Percentiles rank a stretch among this genome's conserved stretches.
These are phyloP conservation scores for Diloba caeruleocephala DNA, from an alignment of 2,888 invertebrate genomes.

Conservation along the genomic window DNA sequence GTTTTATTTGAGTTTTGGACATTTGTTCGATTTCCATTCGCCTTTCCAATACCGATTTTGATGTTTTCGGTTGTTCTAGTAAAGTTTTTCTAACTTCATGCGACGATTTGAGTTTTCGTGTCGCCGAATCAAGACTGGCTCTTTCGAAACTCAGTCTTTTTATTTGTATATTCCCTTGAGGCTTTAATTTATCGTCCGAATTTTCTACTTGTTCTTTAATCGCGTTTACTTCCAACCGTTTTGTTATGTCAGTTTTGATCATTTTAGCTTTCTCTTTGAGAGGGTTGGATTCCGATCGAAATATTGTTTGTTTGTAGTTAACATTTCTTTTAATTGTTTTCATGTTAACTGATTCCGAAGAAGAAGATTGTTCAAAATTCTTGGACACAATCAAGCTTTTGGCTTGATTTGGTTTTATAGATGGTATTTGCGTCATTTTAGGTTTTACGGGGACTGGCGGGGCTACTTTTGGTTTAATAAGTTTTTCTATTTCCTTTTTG, in stretches of 20 bases:
- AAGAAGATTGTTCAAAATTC: slow-evolving; percentile 67
- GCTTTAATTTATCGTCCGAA: slow-evolving; percentile 59
- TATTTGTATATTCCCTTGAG: slow-evolving; percentile 78
- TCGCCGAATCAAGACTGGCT: slow-evolving; percentile 84
- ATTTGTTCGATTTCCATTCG: slow-evolving; percentile 83
- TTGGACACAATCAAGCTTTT: slow-evolving; percentile 57
- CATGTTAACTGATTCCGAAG: slow-evolving; percentile 69
- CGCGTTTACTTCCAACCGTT: slow-evolving; percentile 38
- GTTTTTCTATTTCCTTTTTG: slow-evolving; percentile 52
- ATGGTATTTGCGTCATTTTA: slow-evolving; percentile 72
- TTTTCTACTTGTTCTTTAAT: slow-evolving; percentile 42
- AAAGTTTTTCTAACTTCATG: slow-evolving; percentile 66
- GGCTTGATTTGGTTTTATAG: slow-evolving; percentile 56
- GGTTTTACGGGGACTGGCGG: slow-evolving; percentile 92
- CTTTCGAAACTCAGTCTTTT: slow-evolving; percentile 85
- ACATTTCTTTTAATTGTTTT: slow-evolving; percentile 74
- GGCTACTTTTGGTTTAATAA: slow-evolving; percentile 86
- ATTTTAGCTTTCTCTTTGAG: slow-evolving; percentile 54
- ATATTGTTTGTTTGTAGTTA: slow-evolving; percentile 63
- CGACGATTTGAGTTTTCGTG: slow-evolving; percentile 72
- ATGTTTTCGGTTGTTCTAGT: slow-evolving; percentile 73
- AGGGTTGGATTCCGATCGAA: slow-evolving; percentile 70
- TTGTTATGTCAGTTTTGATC: slow-evolving; percentile 39
- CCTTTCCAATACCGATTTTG: slow-evolving; percentile 83
- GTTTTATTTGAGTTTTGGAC: slow-evolving; percentile 71